A percentile compares a stretch with the other conserved stretches of the same genome.
phyloP scores from a whole-genome alignment of 1,140 invertebrate genomes.

The Drosophila tropicalis region DNA sequence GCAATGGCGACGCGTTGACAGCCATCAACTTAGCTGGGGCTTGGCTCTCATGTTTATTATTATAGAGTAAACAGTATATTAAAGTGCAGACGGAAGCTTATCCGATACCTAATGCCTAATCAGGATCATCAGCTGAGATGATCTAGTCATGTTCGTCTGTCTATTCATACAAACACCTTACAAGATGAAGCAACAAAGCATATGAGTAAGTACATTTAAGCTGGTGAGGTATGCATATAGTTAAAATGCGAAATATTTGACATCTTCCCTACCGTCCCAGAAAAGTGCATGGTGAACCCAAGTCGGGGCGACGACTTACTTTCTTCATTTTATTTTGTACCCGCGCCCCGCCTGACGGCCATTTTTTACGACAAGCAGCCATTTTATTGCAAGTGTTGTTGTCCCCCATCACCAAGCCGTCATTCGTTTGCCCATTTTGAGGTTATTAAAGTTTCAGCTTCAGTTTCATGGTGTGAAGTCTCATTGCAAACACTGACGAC shows the following conservation, averaged over 20 bases:
- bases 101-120: too few species aligned
- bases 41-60: constrained; percentile 15
- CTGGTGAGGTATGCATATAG: too few species aligned
- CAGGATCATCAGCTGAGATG: too few species aligned
- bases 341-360: neutral
- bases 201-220: too few species aligned
- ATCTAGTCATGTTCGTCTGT: too few species aligned
- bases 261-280: too few species aligned
- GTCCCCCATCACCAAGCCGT: constrained; percentile 12
- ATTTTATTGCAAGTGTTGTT: constrained; percentile 72
- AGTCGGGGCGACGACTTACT: too few species aligned
- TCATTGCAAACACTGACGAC: constrained; percentile 37
- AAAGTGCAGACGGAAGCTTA: too few species aligned
- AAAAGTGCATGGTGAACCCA: too few species aligned
- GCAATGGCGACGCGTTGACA: constrained; percentile 72
- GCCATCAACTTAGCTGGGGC: constrained; percentile 24
- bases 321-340: neutral
- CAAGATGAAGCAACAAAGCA: too few species aligned
- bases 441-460: constrained; percentile 74
- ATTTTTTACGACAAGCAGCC: constrained; percentile 67
- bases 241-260: neutral
- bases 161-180: too few species aligned
- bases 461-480: constrained; percentile 56
- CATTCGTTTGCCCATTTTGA: constrained; percentile 43
- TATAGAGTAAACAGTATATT: neutral